Percentiles rank a stretch among this genome's conserved stretches.
Evolutionary conservation across 2,797 vertebrate genomes (phyloP).

Genomic region (Acomys russatus): DNA sequence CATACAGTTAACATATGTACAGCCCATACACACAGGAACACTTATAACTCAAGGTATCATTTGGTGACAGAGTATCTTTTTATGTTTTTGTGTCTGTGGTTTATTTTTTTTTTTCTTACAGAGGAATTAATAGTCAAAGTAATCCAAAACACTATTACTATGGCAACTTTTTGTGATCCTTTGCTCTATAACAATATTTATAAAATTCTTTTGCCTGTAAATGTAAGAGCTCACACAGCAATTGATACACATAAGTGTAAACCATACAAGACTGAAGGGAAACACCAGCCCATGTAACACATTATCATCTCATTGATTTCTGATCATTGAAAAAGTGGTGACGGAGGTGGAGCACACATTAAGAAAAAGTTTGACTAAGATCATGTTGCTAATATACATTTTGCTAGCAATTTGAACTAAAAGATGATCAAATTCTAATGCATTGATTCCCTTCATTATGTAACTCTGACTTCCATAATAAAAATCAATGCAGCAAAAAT

Average conservation of each 20-base stretch:
- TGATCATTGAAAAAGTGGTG: neutral
- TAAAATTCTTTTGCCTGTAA: neutral
- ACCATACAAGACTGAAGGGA: neutral
- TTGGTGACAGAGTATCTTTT: neutral
- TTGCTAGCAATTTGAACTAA: constrained; percentile 43
- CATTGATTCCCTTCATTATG: neutral
- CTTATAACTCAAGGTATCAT: neutral
- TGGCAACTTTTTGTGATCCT: constrained; percentile 29
- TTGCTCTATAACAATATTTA: neutral
- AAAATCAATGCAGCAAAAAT: constrained; percentile 57
- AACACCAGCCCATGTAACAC: neutral
- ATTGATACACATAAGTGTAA: neutral
- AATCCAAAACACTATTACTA: neutral
- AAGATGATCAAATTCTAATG: neutral
- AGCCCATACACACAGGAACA: neutral
- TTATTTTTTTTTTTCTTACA: constrained; percentile 7
- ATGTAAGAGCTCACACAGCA: neutral
- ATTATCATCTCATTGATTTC: neutral
- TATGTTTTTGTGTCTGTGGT: neutral
- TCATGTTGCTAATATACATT: neutral
- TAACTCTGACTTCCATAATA: constrained; percentile 17
- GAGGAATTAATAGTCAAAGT: neutral
- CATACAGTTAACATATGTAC: neutral
- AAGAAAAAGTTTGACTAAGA: constrained; percentile 45
- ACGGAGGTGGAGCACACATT: neutral